These are phyloP conservation scores for Dryadula phaetusa DNA, from an alignment of 2,888 invertebrate species.

Conservation along the genomic window DNA sequence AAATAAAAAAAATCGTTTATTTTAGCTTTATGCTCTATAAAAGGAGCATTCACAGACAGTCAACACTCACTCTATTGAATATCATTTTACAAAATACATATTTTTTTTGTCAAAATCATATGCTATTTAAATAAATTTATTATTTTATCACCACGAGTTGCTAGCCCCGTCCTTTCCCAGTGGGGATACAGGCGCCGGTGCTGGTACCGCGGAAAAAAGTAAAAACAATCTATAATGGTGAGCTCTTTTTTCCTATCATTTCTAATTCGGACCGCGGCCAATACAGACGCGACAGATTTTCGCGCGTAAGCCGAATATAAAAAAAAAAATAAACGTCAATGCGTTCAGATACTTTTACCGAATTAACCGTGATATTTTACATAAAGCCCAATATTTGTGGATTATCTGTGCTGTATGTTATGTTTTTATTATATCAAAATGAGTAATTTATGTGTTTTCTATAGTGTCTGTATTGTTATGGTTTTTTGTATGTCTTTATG, in stretches of 20 bases:
- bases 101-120: too few relatives aligned
- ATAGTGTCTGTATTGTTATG: slow-evolving; percentile 55
- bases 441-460: slow-evolving; percentile 50
- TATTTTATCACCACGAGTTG: slow-evolving; percentile 61
- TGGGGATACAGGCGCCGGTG: slow-evolving; percentile 75
- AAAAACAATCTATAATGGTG: slow-evolving; percentile 73
- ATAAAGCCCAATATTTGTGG: slow-evolving; percentile 26
- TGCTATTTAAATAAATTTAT: not conserved
- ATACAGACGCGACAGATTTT: slow-evolving; percentile 60
- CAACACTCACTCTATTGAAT: too few relatives aligned
- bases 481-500: slow-evolving; percentile 52
- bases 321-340: slow-evolving; percentile 40
- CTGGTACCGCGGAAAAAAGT: slow-evolving; percentile 74
- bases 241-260: slow-evolving; percentile 74
- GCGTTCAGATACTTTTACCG: slow-evolving; percentile 45
- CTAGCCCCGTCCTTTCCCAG: slow-evolving; percentile 65
- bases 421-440: slow-evolving; percentile 46
- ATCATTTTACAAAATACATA: too few relatives aligned
- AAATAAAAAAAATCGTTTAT: too few relatives aligned
- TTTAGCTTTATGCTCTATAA: too few relatives aligned
- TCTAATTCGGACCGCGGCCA: slow-evolving; percentile 69
- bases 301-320: slow-evolving; percentile 39
- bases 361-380: slow-evolving; percentile 35
- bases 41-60: too few relatives aligned
- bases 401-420: slow-evolving; percentile 27